Evolutionary conservation across 2,113 vertebrate genomes (phyloP), one percentile per base, ranked within the genome.

Genomic region (Saimiri boliviensis): DNA sequence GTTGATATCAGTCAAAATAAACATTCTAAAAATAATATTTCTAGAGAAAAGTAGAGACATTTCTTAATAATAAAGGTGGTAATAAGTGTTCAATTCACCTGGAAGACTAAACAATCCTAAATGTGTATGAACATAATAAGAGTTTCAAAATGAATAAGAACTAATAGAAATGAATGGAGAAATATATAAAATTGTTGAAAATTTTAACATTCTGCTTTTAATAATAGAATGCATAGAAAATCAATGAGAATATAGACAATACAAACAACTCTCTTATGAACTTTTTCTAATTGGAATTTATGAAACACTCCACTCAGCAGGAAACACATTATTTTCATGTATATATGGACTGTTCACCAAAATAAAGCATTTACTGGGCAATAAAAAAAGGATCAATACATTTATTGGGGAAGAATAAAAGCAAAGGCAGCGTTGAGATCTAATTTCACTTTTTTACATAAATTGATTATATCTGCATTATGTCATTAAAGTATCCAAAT

Each of bases 251-350:
- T 56, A 21, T 11, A 68, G 88, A 71, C 92, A 45, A 93, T n/a
- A 74, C 86, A 93, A 90, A 83, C 35, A 93, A 84, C 71, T 88
- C 27, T 58, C 37, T n/a, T 70, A 89, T 19, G 42, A 35, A 86
- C 35, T 68, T 89, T 37, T 52, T 83, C 12, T 52, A 93, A 70
- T 37, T 93, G 94, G 49, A 79, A 86, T 96, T 92, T 89, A 63
- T 37, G 81, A 68, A 89, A 66, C 5, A 23, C 40, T 56, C 49
- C 77, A 93, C 58, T 56, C 73, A 89, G 21, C 42, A 47, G 84
- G 79, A 88, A 71, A 56, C 77, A 85, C 42, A 47, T 63, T 96
- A 87, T 83, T 93, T 66, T 81, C 17, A 25, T 80, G 73, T 71
- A 17, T 70, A 54, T 47, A 40, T 56, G 76, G 23, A 19, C n/a